Percentiles rank a stretch among this genome's conserved stretches.
Conservation (phyloP, 2,888 invertebrate species). For the Limnephilus auricula region DNA sequence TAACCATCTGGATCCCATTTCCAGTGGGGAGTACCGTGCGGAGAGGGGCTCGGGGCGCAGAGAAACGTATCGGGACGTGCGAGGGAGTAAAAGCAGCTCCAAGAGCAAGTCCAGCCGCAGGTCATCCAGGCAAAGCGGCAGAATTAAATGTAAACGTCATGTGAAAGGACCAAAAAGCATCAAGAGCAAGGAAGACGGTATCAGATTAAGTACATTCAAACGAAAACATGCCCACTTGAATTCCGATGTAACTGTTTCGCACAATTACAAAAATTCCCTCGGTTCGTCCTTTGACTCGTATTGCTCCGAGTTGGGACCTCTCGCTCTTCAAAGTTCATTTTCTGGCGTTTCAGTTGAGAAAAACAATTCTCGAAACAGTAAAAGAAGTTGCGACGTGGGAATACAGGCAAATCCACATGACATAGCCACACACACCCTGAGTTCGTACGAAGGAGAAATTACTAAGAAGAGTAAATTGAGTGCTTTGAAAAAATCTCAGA, state of each 20-base stretch:
- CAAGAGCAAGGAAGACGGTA: conserved; percentile 53
- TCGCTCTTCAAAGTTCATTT: conserved; percentile 72
- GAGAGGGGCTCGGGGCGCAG: conserved; percentile 52
- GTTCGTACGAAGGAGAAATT: conserved; percentile 66
- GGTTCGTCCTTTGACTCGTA: conserved; percentile 68
- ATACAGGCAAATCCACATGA: conserved; percentile 79
- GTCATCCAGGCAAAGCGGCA: conserved; percentile 68
- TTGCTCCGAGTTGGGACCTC: conserved; percentile 74
- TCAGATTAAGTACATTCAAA: conserved; percentile 54
- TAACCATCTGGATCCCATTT: conserved; percentile 52
- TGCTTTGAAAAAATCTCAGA: conserved; percentile 61
- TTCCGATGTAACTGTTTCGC: conserved; percentile 41
- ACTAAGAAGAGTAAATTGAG: conserved; percentile 58
- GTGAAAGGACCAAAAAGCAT: conserved; percentile 52
- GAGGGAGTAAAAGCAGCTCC: conserved; percentile 68
- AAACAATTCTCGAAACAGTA: conserved; percentile 75
- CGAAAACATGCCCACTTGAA: conserved; percentile 50
- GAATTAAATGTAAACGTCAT: conserved; percentile 55
- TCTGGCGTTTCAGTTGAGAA: conserved; percentile 75
- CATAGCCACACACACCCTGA: conserved; percentile 73
- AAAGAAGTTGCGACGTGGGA: conserved; percentile 78
- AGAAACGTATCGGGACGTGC: conserved; percentile 57
- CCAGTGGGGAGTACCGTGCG: conserved; percentile 53
- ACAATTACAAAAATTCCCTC: conserved; percentile 58
- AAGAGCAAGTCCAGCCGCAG: conserved; percentile 71